Evolutionary conservation across 2,888 invertebrate species (phyloP).

Genomic region (Cantharis flavilabris): DNA sequence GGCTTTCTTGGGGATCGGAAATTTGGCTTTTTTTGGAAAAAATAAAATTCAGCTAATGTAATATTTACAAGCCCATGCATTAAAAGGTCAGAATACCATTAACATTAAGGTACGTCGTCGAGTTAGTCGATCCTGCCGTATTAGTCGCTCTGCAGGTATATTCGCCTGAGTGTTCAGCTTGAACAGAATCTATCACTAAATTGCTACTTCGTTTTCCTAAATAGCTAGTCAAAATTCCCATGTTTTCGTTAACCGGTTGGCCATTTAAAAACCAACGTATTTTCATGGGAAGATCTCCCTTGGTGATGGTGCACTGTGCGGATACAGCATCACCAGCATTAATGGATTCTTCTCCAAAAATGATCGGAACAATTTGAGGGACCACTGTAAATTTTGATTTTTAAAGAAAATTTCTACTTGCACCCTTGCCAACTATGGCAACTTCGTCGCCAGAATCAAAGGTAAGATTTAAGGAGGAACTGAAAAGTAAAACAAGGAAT

Average conservation of each 20-base stretch:
- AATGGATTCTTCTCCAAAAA: conserved; percentile 67
- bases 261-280: conserved; percentile 76
- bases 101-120: background rate
- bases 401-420: too few species aligned
- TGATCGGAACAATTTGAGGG: background rate
- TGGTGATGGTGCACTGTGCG: conserved; percentile 65
- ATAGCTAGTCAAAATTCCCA: conserved; percentile 61
- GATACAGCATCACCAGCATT: conserved; percentile 61
- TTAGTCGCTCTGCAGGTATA: conserved; percentile 73
- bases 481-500: too few species aligned
- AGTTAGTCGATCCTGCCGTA: conserved; percentile 60
- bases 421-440: too few species aligned
- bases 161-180: conserved; percentile 70
- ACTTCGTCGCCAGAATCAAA: too few species aligned
- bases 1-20: background rate
- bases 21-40: background rate
- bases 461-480: too few species aligned
- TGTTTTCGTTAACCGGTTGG: conserved; percentile 60
- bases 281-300: conserved; percentile 73
- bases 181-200: conserved; percentile 65
- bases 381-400: background rate
- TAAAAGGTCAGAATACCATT: background rate
- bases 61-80: background rate
- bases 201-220: conserved; percentile 67
- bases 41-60: background rate